A percentile compares a stretch with the other conserved stretches of the same genome.
Evolutionary conservation across 2,797 vertebrate species (phyloP).

Genomic region (Poecilia picta): DNA sequence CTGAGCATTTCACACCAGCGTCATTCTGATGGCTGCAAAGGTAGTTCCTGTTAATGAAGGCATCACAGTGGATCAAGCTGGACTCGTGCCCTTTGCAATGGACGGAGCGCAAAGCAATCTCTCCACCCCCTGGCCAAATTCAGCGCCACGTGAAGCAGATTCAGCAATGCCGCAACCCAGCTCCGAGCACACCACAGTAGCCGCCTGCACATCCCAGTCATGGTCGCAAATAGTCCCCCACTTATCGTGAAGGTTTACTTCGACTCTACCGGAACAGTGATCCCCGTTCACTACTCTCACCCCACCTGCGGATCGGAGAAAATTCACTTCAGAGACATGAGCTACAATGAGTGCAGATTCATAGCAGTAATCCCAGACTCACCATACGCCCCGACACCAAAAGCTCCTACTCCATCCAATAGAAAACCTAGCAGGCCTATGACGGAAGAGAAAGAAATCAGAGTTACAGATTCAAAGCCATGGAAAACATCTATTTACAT

Average conservation of each 20-base stretch:
- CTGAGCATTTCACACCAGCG: constrained; percentile 80
- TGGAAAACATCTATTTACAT: neutral
- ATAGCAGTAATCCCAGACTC: constrained; percentile 31
- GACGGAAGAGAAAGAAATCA: constrained; percentile 10
- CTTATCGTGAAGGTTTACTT: constrained; percentile 72
- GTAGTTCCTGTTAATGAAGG: constrained; percentile 51
- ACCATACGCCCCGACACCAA: constrained; percentile 75
- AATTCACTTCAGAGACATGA: constrained; percentile 1
- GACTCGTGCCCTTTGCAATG: constrained; percentile 78
- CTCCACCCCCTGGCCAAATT: constrained; percentile 60
- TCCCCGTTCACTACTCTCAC: constrained; percentile 73
- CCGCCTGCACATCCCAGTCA: constrained; percentile 76
- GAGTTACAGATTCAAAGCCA: neutral
- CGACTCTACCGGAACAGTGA: constrained; percentile 79
- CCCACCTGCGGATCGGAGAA: constrained; percentile 57
- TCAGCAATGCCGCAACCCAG: constrained; percentile 79
- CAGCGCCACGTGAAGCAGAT: constrained; percentile 39
- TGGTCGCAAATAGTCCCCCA: constrained; percentile 81
- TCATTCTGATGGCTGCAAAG: constrained; percentile 75
- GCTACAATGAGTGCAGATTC: neutral
- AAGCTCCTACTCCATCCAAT: constrained; percentile 66
- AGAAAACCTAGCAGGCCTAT: constrained; percentile 61
- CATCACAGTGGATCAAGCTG: constrained; percentile 72
- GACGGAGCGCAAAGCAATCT: constrained; percentile 72
- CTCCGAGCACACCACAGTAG: constrained; percentile 80